Conservation (phyloP, 64 coral and sea anemone species). For the Actinia equina region DNA sequence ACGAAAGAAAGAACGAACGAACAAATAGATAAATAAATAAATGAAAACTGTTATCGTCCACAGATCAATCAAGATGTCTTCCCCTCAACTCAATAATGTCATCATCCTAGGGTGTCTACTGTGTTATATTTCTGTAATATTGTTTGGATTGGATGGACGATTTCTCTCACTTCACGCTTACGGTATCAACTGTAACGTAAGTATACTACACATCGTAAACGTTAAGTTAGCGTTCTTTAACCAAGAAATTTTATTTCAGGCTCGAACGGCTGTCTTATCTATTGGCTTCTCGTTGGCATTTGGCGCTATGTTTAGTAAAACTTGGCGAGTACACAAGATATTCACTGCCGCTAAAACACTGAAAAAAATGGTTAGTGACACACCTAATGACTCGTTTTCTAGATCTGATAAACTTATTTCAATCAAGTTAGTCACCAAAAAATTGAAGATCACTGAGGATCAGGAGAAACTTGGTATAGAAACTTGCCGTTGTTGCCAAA, state of each 20-base stretch:
- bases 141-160: slow-evolving; percentile 78
- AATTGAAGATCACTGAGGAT: too few species aligned
- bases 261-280: slow-evolving; percentile 59
- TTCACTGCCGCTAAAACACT: slow-evolving; percentile 91
- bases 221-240: too few species aligned
- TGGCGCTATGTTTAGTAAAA: slow-evolving; percentile 97
- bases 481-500: too few species aligned
- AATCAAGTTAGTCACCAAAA: too few species aligned
- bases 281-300: slow-evolving; percentile 89
- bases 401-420: too few species aligned
- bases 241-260: slow-evolving; percentile 15
- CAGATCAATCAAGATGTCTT: slow-evolving; percentile 91
- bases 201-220: neutral
- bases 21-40: too few species aligned
- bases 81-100: slow-evolving; percentile 85
- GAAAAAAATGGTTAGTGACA: slow-evolving; percentile 76
- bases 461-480: too few species aligned
- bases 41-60: too few species aligned
- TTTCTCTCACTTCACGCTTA: slow-evolving; percentile 53
- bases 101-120: slow-evolving; percentile 82
- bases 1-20: too few species aligned
- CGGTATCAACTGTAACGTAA: slow-evolving; percentile 80
- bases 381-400: too few species aligned
- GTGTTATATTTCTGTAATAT: slow-evolving; percentile 66
- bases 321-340: slow-evolving; percentile 97